Evolutionary conservation across 2,888 invertebrate genomes (phyloP).

Genomic region (Drosophila paramelanica): DNA sequence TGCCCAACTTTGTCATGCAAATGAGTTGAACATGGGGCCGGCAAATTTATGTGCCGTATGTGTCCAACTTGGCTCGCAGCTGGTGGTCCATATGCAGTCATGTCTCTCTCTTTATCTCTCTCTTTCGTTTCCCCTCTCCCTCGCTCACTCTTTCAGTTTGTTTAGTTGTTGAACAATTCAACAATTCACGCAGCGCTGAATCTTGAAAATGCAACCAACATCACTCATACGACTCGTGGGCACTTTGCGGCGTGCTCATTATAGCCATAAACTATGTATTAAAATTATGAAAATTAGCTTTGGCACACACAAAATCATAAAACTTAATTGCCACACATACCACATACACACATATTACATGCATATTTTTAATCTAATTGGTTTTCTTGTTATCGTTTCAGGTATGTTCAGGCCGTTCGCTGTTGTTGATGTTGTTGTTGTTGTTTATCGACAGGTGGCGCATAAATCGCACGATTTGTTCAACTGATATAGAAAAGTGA

Average conservation of each 20-base stretch:
- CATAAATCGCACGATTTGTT: conserved; percentile 56
- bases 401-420: conserved; percentile 45
- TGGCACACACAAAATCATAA: conserved; percentile 24
- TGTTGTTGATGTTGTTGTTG: conserved; percentile 20
- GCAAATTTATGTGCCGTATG: conserved; percentile 59
- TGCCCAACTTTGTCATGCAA: conserved; percentile 80
- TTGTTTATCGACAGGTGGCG: conserved; percentile 40
- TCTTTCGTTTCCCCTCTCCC: neutral
- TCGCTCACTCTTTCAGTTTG: conserved; percentile 12
- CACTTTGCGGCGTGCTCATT: conserved; percentile 39
- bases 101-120: neutral
- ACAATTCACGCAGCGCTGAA: conserved; percentile 63
- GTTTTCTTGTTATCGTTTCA: conserved; percentile 63
- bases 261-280: conserved; percentile 38
- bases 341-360: conserved; percentile 2
- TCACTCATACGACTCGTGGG: conserved; percentile 63
- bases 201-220: conserved; percentile 46
- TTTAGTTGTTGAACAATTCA: conserved; percentile 42
- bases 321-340: conserved; percentile 53
- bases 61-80: conserved; percentile 54
- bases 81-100: conserved; percentile 58
- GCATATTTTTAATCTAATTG: conserved; percentile 39
- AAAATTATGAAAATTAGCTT: conserved; percentile 49
- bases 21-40: conserved; percentile 59
- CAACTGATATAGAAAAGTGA: conserved; percentile 53